These are phyloP conservation scores for Epsilonema sp. DNA, from an alignment of 2,888 invertebrate genomes.

Conservation along the genomic window DNA sequence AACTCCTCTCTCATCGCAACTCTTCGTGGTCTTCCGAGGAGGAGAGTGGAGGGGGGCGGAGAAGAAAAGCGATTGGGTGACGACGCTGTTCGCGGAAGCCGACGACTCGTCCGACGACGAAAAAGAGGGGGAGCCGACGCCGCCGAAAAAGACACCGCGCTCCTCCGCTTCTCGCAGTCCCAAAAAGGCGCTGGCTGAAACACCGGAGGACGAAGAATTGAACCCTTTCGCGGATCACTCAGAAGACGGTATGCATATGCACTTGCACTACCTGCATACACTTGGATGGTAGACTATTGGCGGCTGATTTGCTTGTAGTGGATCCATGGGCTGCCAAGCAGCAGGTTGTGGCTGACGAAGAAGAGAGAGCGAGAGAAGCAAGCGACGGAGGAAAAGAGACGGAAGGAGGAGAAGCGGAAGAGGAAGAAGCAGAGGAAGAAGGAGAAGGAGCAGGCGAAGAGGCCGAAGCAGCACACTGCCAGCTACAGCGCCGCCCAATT, in stretches of 20 bases:
- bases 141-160: not conserved
- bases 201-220: constrained; percentile 45
- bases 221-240: constrained; percentile 75
- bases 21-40: too few species aligned
- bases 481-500: too few species aligned
- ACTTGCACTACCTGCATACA: too few species aligned
- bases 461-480: too few species aligned
- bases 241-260: too few species aligned
- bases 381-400: constrained; percentile 39
- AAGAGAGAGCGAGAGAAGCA: constrained; percentile 34
- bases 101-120: constrained; percentile 9
- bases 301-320: constrained; percentile 22
- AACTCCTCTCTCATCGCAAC: too few species aligned
- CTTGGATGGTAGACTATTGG: too few species aligned
- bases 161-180: not conserved
- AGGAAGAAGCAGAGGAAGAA: constrained; percentile 17
- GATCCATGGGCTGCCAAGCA: constrained; percentile 50
- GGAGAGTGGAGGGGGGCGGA: too few species aligned
- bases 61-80: constrained; percentile 17
- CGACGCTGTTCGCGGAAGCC: constrained; percentile 16
- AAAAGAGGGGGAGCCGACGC: not conserved
- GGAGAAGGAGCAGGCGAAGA: not conserved
- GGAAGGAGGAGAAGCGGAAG: constrained; percentile 39
- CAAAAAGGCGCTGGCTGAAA: not conserved
- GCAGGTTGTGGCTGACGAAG: constrained; percentile 34